Evolutionary conservation across 1,140 invertebrate species (phyloP).

Genomic region (Gryon sp.): DNA sequence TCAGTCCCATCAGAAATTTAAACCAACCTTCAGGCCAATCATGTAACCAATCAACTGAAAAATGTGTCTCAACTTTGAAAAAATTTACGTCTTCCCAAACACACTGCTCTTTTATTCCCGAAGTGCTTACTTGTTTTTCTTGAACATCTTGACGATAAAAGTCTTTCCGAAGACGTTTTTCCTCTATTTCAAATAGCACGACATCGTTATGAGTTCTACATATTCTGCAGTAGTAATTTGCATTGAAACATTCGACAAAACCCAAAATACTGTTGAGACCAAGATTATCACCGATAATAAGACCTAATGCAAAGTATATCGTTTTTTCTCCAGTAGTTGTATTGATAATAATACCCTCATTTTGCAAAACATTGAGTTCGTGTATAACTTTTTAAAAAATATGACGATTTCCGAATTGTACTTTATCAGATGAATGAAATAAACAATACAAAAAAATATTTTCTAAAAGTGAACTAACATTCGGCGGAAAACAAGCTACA

Average conservation of each 20-base stretch:
- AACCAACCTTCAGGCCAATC: conserved; percentile 29
- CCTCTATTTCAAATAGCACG: conserved; percentile 6
- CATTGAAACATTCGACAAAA: too few species aligned
- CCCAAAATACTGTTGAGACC: too few species aligned
- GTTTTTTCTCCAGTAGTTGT: background rate
- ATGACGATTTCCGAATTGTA: conserved; percentile 32
- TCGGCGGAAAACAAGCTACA: too few species aligned
- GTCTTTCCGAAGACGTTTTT: conserved; percentile 16
- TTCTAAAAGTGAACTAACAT: too few species aligned
- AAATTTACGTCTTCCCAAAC: conserved; percentile 25
- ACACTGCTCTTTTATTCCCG: conserved; percentile 42
- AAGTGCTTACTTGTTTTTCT: background rate
- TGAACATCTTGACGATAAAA: conserved; percentile 25
- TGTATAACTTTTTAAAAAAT: too few species aligned
- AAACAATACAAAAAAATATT: too few species aligned
- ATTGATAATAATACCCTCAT: conserved; percentile 37
- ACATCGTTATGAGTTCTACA: conserved; percentile 27
- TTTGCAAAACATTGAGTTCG: conserved; percentile 5
- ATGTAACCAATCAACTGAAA: conserved; percentile 27
- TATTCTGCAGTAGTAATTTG: conserved; percentile 38
- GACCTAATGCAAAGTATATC: conserved; percentile 34
- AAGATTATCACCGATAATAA: conserved; percentile 51
- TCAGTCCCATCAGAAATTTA: conserved; percentile 10
- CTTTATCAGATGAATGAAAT: too few species aligned
- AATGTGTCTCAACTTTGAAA: too few species aligned